A percentile compares a stretch with the other conserved stretches of the same genome.
Conservation (phyloP, 2,797 vertebrate species). For the Glossophaga mutica region DNA sequence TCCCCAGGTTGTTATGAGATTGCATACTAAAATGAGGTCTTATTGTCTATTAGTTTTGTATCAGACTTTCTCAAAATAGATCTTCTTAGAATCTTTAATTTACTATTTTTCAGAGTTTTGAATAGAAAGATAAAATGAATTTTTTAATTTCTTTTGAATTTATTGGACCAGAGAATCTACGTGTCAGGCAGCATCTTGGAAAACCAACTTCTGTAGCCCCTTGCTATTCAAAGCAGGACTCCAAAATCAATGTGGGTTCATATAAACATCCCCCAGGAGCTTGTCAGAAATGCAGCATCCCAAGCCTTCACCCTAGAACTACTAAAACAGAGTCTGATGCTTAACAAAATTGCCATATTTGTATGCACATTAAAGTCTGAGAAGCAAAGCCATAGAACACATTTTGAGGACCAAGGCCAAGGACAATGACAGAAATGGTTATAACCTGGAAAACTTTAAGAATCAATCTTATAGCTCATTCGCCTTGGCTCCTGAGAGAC, state of each 20-base stretch:
- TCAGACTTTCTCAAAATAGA: neutral
- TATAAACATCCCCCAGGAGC: neutral
- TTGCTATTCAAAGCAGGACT: neutral
- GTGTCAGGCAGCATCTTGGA: neutral
- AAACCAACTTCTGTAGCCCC: neutral
- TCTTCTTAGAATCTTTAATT: neutral
- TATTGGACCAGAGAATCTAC: neutral
- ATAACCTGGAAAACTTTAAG: constrained; percentile 45
- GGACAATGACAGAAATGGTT: constrained; percentile 28
- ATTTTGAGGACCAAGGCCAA: constrained; percentile 48
- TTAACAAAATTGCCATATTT: neutral
- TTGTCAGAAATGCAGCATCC: neutral
- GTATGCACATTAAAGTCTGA: neutral
- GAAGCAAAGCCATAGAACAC: constrained; percentile 12
- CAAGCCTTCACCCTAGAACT: neutral
- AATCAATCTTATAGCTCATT: constrained; percentile 25
- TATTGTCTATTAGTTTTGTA: neutral
- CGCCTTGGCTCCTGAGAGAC: constrained; percentile 27
- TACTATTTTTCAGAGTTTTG: neutral
- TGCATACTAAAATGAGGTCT: neutral
- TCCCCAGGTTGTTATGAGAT: neutral
- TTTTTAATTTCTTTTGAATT: neutral
- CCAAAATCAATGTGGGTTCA: neutral
- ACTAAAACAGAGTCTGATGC: neutral
- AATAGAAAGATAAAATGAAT: neutral